Evolutionary conservation across 2,113 vertebrate genomes (phyloP).

Genomic region (Odocoileus virginianus): DNA sequence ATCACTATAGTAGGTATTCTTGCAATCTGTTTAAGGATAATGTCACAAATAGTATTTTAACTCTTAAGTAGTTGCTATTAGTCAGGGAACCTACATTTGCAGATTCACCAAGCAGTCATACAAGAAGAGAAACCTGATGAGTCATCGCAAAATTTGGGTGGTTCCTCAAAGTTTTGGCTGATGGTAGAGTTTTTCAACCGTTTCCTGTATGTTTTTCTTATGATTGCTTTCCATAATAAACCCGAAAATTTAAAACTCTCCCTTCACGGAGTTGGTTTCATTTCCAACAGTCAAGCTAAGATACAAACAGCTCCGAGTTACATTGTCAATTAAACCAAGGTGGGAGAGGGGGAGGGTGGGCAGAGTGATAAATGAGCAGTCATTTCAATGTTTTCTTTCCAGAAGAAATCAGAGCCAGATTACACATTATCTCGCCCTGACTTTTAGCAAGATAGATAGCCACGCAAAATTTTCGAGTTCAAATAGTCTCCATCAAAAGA

Average conservation of each 20-base stretch:
- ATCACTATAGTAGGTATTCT: neutral
- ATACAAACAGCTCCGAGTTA: conserved; percentile 66
- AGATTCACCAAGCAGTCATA: neutral
- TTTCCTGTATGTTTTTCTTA: neutral
- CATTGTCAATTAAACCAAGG: conserved; percentile 71
- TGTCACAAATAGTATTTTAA: neutral
- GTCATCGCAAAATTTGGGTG: neutral
- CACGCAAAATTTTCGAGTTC: conserved; percentile 76
- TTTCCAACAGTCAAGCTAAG: conserved; percentile 62
- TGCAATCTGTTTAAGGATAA: neutral
- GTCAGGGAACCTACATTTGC: neutral
- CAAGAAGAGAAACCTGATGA: neutral
- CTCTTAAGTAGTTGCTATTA: neutral
- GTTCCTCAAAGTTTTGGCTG: neutral
- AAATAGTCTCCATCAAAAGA: conserved; percentile 76
- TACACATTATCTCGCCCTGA: conserved; percentile 84
- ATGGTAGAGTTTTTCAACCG: neutral
- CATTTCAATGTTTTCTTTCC: conserved; percentile 85
- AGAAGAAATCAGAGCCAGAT: conserved; percentile 84
- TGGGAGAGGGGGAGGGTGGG: conserved; percentile 72
- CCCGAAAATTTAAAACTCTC: conserved; percentile 23
- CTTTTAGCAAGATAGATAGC: conserved; percentile 84
- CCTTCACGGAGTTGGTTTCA: conserved; percentile 52
- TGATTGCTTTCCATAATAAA: conserved; percentile 22
- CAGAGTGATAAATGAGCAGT: conserved; percentile 83